A percentile compares a stretch with the other conserved stretches of the same genome.
phyloP scores from a whole-genome alignment of 2,888 invertebrate species.

The Mactromeris polynyma region DNA sequence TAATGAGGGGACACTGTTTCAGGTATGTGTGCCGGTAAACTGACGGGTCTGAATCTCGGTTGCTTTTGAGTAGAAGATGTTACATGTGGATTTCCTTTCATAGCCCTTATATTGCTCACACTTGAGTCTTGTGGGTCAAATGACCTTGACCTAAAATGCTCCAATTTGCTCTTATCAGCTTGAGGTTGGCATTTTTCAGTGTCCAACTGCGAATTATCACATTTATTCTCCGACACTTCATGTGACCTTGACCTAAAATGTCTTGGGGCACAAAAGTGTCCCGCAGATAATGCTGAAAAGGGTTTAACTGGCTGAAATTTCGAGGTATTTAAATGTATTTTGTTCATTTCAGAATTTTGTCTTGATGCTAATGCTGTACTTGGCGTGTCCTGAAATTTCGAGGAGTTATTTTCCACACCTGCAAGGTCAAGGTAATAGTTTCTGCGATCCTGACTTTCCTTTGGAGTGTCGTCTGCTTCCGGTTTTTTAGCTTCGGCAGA shows the following conservation, averaged over 20 bases:
- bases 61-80: constrained; percentile 72
- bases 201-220: constrained; percentile 74
- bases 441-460: constrained; percentile 82
- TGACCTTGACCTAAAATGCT: constrained; percentile 80
- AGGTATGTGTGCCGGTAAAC: constrained; percentile 81
- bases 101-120: constrained; percentile 60
- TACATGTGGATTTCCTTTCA: constrained; percentile 71
- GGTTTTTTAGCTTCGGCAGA: constrained; percentile 54
- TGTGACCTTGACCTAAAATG: constrained; percentile 88
- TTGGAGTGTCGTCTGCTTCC: constrained; percentile 69
- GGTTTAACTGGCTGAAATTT: constrained; percentile 64
- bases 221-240: constrained; percentile 84
- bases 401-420: constrained; percentile 86
- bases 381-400: constrained; percentile 73
- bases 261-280: constrained; percentile 69
- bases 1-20: constrained; percentile 84
- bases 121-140: constrained; percentile 78
- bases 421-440: constrained; percentile 87
- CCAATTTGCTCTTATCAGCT: constrained; percentile 62
- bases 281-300: constrained; percentile 75
- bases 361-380: constrained; percentile 63
- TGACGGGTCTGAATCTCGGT: constrained; percentile 80
- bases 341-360: constrained; percentile 63
- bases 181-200: constrained; percentile 70
- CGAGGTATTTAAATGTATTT: constrained; percentile 62